These are phyloP conservation scores for Cynaeus angustus DNA, from an alignment of 2,888 invertebrate species.

Conservation along the genomic window DNA sequence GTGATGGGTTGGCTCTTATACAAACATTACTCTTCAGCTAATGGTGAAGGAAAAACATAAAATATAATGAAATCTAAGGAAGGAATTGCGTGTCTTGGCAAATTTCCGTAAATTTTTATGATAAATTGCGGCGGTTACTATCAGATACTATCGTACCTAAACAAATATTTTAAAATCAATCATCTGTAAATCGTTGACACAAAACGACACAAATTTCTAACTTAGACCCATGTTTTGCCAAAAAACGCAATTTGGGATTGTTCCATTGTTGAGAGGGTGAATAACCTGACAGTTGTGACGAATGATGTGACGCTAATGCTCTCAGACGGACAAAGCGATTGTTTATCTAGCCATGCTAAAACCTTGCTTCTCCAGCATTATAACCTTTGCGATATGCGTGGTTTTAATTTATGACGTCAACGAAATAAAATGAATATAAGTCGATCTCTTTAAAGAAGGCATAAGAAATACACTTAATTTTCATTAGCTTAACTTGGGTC, in stretches of 20 bases:
- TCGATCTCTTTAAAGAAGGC: conserved; percentile 1
- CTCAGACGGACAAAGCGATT: conserved; percentile 50
- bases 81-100: conserved; percentile 51
- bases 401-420: conserved; percentile 25
- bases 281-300: conserved; percentile 51
- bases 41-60: conserved; percentile 47
- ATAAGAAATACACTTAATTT: conserved; percentile 34
- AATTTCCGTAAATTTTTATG: conserved; percentile 48
- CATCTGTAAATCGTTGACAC: conserved; percentile 22
- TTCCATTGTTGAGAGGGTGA: conserved; percentile 49
- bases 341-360: conserved; percentile 49
- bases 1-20: conserved; percentile 42
- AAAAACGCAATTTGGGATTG: conserved; percentile 50
- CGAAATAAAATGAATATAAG: conserved; percentile 30
- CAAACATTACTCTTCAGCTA: conserved; percentile 47
- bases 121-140: conserved; percentile 47
- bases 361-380: conserved; percentile 30
- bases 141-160: conserved; percentile 43
- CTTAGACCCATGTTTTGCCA: conserved; percentile 35
- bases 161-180: conserved; percentile 47
- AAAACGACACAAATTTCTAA: conserved; percentile 15
- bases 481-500: conserved; percentile 32
- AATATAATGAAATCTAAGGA: conserved; percentile 51
- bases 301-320: conserved; percentile 51
- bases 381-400: conserved; percentile 12